These are phyloP conservation scores for Cephalopachus bancanus DNA, from an alignment of 2,797 vertebrate genomes.

Conservation along the genomic window DNA sequence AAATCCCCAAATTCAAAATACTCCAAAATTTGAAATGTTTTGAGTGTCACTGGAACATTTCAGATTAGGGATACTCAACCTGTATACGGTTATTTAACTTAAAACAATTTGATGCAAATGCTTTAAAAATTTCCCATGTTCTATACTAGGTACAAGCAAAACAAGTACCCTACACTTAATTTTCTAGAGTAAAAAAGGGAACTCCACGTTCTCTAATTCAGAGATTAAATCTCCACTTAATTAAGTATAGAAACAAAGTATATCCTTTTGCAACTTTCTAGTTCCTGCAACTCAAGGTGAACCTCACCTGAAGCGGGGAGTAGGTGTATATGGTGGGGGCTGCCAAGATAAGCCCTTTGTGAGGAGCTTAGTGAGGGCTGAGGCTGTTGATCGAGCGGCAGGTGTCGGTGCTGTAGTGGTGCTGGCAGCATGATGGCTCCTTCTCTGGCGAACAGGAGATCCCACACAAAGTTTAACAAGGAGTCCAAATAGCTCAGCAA, in stretches of 20 bases:
- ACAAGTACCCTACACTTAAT: not conserved
- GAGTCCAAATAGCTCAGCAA: conserved; percentile 97
- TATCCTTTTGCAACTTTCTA: not conserved
- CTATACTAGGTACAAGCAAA: conserved; percentile 50
- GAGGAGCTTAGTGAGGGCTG: conserved; percentile 96
- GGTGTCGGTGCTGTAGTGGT: conserved; percentile 96
- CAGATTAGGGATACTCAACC: not conserved
- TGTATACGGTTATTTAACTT: not conserved
- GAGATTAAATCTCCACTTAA: not conserved
- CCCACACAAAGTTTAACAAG: conserved; percentile 97
- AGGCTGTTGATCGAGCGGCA: conserved; percentile 96
- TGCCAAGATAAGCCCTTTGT: conserved; percentile 98
- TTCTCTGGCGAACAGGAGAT: conserved; percentile 96
- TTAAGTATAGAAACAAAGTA: conserved; percentile 41
- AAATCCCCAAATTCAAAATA: not conserved
- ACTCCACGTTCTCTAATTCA: not conserved
- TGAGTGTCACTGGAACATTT: not conserved
- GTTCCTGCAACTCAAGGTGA: not conserved
- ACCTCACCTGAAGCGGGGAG: conserved; percentile 95
- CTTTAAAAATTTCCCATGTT: conserved; percentile 29
- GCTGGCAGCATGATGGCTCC: conserved; percentile 97
- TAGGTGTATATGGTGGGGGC: conserved; percentile 97
- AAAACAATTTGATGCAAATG: conserved; percentile 9
- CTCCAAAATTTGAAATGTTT: not conserved
- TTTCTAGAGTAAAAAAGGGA: conserved; percentile 9